These are phyloP conservation scores for Mastomys coucha DNA, from an alignment of 2,113 vertebrate genomes.

Conservation along the genomic window DNA sequence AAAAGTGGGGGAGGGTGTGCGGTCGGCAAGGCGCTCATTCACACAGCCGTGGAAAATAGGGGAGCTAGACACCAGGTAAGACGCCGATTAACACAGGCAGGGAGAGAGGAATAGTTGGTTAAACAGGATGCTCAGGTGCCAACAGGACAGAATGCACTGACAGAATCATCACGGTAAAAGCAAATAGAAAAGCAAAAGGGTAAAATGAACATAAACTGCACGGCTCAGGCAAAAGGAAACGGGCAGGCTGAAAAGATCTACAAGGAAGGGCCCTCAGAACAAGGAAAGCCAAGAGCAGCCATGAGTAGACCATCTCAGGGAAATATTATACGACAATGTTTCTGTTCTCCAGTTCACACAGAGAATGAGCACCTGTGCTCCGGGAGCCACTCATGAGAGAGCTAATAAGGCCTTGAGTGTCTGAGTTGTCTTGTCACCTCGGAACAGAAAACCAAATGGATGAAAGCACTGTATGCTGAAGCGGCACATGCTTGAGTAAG, in stretches of 20 bases:
- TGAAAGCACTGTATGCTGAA: background rate
- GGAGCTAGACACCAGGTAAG: conserved; percentile 91
- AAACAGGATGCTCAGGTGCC: conserved; percentile 74
- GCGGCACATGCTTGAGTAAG: background rate
- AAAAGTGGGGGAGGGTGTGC: conserved; percentile 99
- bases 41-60: conserved; percentile 99
- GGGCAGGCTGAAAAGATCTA: conserved; percentile 2
- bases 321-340: background rate
- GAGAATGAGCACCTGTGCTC: conserved; percentile 20
- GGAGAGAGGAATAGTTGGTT: conserved; percentile 83
- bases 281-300: conserved; percentile 77
- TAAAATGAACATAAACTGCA: conserved; percentile 63
- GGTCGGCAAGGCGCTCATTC: conserved; percentile 97
- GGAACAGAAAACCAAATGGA: conserved; percentile 9
- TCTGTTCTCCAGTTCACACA: background rate
- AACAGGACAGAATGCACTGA: conserved; percentile 70
- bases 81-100: conserved; percentile 83
- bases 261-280: conserved; percentile 51
- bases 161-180: conserved; percentile 63
- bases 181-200: conserved; percentile 71
- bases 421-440: background rate
- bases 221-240: background rate
- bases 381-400: background rate
- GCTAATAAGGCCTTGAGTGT: background rate
- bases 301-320: background rate